Conservation (phyloP, 1,140 invertebrate species). For the Drosophila bifasciata region DNA sequence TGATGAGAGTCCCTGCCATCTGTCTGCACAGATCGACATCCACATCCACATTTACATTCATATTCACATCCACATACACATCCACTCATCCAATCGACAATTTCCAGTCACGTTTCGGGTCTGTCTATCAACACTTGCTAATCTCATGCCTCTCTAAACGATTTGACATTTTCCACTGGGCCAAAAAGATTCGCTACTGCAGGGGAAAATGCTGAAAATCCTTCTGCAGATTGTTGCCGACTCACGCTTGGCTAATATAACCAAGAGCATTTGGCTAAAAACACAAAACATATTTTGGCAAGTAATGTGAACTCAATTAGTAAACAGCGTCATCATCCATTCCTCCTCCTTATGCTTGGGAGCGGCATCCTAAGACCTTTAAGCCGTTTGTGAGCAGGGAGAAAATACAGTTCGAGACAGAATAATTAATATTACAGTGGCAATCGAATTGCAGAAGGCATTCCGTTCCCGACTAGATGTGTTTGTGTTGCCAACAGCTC, state of each 20-base stretch:
- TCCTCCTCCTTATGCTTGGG: too few species aligned
- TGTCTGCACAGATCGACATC: constrained; percentile 19
- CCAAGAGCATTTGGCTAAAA: constrained; percentile 50
- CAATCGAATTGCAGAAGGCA: constrained; percentile 25
- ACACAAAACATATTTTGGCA: constrained; percentile 66
- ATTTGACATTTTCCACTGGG: constrained; percentile 49
- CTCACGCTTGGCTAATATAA: constrained; percentile 79
- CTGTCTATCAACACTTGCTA: constrained; percentile 54
- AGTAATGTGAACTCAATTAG: constrained; percentile 81
- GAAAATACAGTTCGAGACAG: constrained; percentile 20
- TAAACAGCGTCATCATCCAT: constrained; percentile 18
- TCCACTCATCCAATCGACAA: constrained; percentile 22
- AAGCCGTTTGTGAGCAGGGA: constrained; percentile 41
- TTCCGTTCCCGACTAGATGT: constrained; percentile 26
- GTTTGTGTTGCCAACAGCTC: constrained; percentile 36
- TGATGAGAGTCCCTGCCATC: constrained; percentile 31
- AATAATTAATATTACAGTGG: constrained; percentile 38
- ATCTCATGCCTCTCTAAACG: constrained; percentile 50
- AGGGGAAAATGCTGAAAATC: constrained; percentile 20
- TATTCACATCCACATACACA: neutral
- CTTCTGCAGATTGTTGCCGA: constrained; percentile 61
- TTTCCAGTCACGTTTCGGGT: constrained; percentile 44
- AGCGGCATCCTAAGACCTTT: constrained; percentile 9
- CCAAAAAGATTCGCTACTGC: constrained; percentile 41
- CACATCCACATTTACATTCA: neutral